Evolutionary conservation across 1,140 invertebrate species (phyloP), one percentile per base, ranked within the genome.

Genomic region (Callitettix versicolor): DNA sequence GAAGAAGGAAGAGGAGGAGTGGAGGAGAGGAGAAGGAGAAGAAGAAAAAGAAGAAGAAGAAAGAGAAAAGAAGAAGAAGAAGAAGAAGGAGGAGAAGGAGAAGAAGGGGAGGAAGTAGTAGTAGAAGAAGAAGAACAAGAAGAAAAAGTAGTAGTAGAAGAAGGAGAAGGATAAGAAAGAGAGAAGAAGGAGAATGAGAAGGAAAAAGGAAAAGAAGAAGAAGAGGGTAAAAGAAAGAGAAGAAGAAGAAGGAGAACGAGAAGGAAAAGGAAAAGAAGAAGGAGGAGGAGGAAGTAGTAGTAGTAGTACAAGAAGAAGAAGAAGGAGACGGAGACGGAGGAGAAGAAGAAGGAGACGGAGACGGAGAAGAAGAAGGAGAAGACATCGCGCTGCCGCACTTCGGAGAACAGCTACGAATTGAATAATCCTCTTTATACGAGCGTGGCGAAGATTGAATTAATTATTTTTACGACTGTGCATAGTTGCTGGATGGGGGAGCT

Each of bases 371-470:
- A 59, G 62, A 60, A 62, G 41, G 47, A 21, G 55, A 50, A 59
- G 60, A 60, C 63, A 63, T 62, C 55, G 58, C 64, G 55, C 61
- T n/a, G n/a, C n/a, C n/a, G n/a, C n/a, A n/a, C n/a, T n/a, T n/a
- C n/a, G n/a, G n/a, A n/a, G n/a, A n/a, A n/a, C n/a, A 30, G 26
- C 9, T 30, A 30, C 26, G 57, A 59, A 61, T 67, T 63, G 62
- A 64, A 66, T 49, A 56, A 50, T 59, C 46, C n/a, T 24, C 26
- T 24, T 42, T 36, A 24, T 18, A 20, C 18, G 41, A 40, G 51
- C 3, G 46, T 22, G 12, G n/a, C 4, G 46, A n/a, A 30, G 46
- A 48, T 48, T 48, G 46, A 48, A 48, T 48, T 30, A 22, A 48
- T 48, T 48, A 48, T 48, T 48, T 48, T 48, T 48, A 48, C 46